Conservation (phyloP, 2,113 vertebrate genomes). For the Cercocebus atys region DNA sequence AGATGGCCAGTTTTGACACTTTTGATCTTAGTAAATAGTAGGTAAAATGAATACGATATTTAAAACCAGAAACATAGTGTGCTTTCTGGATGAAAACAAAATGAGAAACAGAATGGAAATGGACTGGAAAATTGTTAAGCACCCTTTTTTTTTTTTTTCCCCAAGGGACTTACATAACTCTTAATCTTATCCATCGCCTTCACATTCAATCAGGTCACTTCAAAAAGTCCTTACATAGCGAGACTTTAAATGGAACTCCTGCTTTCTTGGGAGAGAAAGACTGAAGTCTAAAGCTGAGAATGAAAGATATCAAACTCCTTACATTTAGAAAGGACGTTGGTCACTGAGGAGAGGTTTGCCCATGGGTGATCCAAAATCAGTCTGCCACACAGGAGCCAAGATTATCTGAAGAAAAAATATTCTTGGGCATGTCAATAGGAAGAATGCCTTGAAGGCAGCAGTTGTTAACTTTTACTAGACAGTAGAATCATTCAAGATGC, state of each 20-base stretch:
- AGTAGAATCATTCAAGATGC: not conserved
- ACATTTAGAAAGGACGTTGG: not conserved
- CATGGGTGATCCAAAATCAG: not conserved
- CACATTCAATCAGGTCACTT: not conserved
- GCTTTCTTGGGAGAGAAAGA: not conserved
- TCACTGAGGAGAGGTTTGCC: not conserved
- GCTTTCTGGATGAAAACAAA: constrained; percentile 55
- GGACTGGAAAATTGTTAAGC: constrained; percentile 57
- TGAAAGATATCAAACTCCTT: not conserved
- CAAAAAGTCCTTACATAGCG: not conserved
- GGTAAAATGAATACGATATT: not conserved
- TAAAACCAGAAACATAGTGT: not conserved
- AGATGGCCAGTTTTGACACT: constrained; percentile 4
- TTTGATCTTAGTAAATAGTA: not conserved
- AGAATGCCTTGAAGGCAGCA: not conserved
- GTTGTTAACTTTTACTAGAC: not conserved
- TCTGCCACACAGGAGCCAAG: not conserved
- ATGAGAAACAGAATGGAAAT: constrained; percentile 55
- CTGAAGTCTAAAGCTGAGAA: not conserved
- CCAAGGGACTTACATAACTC: not conserved
- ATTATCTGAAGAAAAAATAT: not conserved
- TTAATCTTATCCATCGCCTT: not conserved
- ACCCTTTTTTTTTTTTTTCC: not conserved
- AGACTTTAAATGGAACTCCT: not conserved
- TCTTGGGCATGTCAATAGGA: not conserved